Percentiles rank a stretch among this genome's conserved stretches.
Evolutionary conservation across 1,140 invertebrate genomes (phyloP).

Genomic region (Nixonia krombeini): DNA sequence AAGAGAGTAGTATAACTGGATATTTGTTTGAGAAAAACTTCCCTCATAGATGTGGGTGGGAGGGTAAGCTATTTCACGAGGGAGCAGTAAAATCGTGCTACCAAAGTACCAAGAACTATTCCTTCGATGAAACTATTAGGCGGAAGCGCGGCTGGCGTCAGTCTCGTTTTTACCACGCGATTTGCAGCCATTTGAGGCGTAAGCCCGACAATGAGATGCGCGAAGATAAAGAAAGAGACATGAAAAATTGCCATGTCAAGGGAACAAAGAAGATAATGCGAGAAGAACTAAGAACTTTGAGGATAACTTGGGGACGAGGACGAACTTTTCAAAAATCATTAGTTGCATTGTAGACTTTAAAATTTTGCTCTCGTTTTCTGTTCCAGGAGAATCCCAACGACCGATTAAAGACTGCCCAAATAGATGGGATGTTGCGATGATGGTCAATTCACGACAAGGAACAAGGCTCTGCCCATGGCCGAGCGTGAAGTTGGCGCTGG

Average conservation of each 20-base stretch:
- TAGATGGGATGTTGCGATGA: slow-evolving; percentile 60
- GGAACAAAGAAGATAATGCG: slow-evolving; percentile 31
- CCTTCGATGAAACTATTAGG: slow-evolving; percentile 22
- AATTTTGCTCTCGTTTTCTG: slow-evolving; percentile 6
- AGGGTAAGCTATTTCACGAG: slow-evolving; percentile 2
- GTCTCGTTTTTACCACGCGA: slow-evolving; percentile 31
- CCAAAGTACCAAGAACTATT: slow-evolving; percentile 8
- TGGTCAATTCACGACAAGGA: slow-evolving; percentile 40
- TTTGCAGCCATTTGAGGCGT: slow-evolving; percentile 34
- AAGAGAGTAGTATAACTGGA: background rate
- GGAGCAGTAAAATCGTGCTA: slow-evolving; percentile 9
- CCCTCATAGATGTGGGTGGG: background rate
- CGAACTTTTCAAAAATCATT: slow-evolving; percentile 20
- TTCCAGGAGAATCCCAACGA: slow-evolving; percentile 40
- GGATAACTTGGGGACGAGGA: slow-evolving; percentile 28
- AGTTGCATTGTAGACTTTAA: background rate
- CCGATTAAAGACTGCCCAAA: slow-evolving; percentile 8
- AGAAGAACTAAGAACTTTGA: slow-evolving; percentile 19
- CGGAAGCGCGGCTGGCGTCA: slow-evolving; percentile 16
- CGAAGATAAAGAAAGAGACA: slow-evolving; percentile 20
- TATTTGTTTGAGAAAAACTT: background rate
- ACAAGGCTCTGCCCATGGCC: slow-evolving; percentile 27
- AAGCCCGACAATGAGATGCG: slow-evolving; percentile 31
- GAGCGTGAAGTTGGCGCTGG: slow-evolving; percentile 37
- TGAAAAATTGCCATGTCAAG: slow-evolving; percentile 22